Evolutionary conservation across 2,113 vertebrate species (phyloP).

Genomic region (Brachionichthys hirsutus): DNA sequence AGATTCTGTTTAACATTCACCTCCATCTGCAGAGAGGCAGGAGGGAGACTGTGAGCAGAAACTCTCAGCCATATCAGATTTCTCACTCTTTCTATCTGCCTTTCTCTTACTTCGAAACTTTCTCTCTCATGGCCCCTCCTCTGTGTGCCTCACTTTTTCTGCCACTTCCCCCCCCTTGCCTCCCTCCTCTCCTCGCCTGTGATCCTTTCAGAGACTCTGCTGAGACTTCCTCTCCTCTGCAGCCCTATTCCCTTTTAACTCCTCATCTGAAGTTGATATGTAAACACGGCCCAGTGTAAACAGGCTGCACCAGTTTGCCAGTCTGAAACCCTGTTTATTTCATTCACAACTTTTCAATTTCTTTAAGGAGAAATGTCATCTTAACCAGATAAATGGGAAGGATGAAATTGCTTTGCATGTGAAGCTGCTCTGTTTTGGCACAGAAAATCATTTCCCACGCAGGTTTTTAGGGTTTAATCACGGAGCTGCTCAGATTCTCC

Average conservation of each 20-base stretch:
- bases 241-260: constrained; percentile 74
- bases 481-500: constrained; percentile 37
- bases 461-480: constrained; percentile 50
- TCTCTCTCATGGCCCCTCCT: constrained; percentile 64
- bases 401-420: constrained; percentile 29
- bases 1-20: constrained; percentile 81
- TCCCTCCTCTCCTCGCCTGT: constrained; percentile 54
- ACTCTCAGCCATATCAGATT: constrained; percentile 77
- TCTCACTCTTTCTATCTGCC: constrained; percentile 71
- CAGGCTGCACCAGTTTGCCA: constrained; percentile 55
- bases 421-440: constrained; percentile 30
- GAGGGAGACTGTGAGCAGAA: constrained; percentile 54
- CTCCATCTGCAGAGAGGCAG: constrained; percentile 72
- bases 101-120: constrained; percentile 63
- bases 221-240: constrained; percentile 72
- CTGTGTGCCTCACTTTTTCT: constrained; percentile 49
- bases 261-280: constrained; percentile 71
- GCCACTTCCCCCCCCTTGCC: constrained; percentile 23
- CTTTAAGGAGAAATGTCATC: constrained; percentile 45
- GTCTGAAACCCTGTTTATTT: constrained; percentile 58
- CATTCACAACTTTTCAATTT: constrained; percentile 35
- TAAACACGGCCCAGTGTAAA: constrained; percentile 69
- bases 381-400: constrained; percentile 33
- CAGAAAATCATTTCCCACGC: constrained; percentile 40
- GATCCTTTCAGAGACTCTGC: constrained; percentile 70